These are phyloP conservation scores for Coccyzus lansbergi DNA, from an alignment of 2,797 vertebrate species.

Conservation along the genomic window DNA sequence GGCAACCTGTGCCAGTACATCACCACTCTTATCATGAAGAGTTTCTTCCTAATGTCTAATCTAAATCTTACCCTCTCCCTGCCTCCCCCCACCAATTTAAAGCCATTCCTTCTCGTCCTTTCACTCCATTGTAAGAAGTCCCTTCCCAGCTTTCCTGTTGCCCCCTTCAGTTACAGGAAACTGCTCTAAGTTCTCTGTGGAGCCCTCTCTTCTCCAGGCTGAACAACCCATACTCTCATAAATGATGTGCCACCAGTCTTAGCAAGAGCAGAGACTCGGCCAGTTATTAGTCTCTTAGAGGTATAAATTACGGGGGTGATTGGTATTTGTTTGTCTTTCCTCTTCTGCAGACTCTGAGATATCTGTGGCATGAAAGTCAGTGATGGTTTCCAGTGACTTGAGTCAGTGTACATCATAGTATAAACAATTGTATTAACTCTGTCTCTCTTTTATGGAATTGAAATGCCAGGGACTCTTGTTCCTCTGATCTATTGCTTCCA, in stretches of 20 bases:
- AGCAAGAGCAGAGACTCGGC: not conserved
- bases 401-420: not conserved
- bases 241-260: not conserved
- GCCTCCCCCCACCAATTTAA: too few species aligned
- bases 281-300: not conserved
- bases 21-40: too few species aligned
- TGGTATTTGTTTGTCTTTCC: not conserved
- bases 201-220: too few species aligned
- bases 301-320: accelerated
- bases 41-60: too few species aligned
- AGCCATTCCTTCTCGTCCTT: too few species aligned
- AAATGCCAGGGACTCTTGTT: not conserved
- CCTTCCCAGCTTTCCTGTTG: too few species aligned
- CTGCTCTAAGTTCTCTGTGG: too few species aligned
- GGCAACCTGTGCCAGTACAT: too few species aligned
- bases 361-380: not conserved
- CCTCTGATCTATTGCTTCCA: not conserved
- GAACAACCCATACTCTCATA: not conserved
- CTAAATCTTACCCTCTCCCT: too few species aligned
- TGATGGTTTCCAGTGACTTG: not conserved
- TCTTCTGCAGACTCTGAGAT: not conserved
- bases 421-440: not conserved
- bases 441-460: not conserved
- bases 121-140: too few species aligned
- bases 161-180: too few species aligned